phyloP scores from a whole-genome alignment of 1,140 invertebrate species.

The Adoxophyes honmai region DNA sequence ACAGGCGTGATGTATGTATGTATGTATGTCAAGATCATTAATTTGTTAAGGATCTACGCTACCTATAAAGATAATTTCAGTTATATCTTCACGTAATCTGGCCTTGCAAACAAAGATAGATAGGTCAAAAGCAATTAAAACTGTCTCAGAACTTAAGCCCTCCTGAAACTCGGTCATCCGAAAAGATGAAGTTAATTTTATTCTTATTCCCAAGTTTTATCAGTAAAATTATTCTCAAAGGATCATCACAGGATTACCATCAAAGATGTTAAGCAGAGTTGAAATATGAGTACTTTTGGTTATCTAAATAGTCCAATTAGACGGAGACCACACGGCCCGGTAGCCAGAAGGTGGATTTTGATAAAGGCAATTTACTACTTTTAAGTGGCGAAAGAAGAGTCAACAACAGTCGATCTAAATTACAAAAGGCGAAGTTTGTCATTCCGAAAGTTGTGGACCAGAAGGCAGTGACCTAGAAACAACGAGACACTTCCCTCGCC shows the following conservation, averaged over 20 bases:
- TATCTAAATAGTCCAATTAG: constrained; percentile 4
- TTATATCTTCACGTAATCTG: no score
- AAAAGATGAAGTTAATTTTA: constrained; percentile 4
- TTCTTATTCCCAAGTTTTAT: constrained; percentile 8
- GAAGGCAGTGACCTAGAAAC: constrained; percentile 49
- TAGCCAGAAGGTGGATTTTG: not conserved
- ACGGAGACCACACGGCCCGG: constrained; percentile 1
- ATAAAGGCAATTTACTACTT: constrained; percentile 25
- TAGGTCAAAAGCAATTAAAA: constrained; percentile 45
- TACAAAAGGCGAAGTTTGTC: constrained; percentile 42
- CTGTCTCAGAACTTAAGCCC: constrained; percentile 33
- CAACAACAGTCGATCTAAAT: constrained; percentile 39
- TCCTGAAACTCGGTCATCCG: constrained; percentile 19
- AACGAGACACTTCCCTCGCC: constrained; percentile 33
- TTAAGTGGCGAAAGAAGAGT: constrained; percentile 28
- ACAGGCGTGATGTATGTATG: no score
- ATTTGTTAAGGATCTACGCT: no score
- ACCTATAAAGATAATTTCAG: no score
- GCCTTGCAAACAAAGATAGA: no score
- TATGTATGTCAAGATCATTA: no score
- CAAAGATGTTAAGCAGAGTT: constrained; percentile 12
- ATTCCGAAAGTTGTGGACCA: constrained; percentile 35
- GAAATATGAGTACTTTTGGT: constrained; percentile 2
- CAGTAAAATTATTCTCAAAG: constrained; percentile 10
- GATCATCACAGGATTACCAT: constrained; percentile 6